Evolutionary conservation across 2,888 invertebrate species (phyloP).

Genomic region (Drosophila pseudotakahashii): DNA sequence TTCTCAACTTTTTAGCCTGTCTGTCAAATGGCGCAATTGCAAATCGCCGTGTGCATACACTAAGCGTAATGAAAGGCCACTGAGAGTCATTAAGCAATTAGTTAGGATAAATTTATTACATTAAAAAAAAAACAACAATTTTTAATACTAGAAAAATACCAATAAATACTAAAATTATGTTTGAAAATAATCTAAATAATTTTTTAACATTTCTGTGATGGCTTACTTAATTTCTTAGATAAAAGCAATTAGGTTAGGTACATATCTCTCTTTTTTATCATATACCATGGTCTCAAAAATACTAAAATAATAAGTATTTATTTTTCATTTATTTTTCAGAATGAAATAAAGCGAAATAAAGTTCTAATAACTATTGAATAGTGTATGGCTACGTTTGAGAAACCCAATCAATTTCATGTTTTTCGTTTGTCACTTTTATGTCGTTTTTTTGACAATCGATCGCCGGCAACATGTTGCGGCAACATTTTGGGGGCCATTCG

Average conservation of each 20-base stretch:
- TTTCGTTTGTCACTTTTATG: neutral
- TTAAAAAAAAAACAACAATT: too few species aligned
- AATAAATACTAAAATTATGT: neutral
- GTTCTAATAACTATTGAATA: too few species aligned
- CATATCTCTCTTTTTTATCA: neutral
- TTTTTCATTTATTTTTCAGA: too few species aligned
- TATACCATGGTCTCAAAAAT: too few species aligned
- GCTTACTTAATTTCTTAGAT: too few species aligned
- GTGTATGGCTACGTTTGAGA: neutral
- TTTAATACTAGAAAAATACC: neutral
- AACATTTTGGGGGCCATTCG: slow-evolving; percentile 34
- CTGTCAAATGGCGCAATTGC: slow-evolving; percentile 74
- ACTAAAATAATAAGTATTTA: too few species aligned
- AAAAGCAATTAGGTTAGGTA: too few species aligned
- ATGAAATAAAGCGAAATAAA: too few species aligned
- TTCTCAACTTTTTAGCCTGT: slow-evolving; percentile 41
- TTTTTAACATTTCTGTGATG: too few species aligned
- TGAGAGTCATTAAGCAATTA: neutral
- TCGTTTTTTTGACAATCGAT: slow-evolving; percentile 31
- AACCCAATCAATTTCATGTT: neutral
- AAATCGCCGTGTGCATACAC: slow-evolving; percentile 35
- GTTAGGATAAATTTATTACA: neutral
- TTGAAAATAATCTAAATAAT: too few species aligned
- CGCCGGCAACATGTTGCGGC: slow-evolving; percentile 65
- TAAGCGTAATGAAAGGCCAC: neutral